Evolutionary conservation across 2,888 invertebrate species (phyloP), one percentile per base, ranked within the genome.

Genomic region (Ypsolopha sequella): DNA sequence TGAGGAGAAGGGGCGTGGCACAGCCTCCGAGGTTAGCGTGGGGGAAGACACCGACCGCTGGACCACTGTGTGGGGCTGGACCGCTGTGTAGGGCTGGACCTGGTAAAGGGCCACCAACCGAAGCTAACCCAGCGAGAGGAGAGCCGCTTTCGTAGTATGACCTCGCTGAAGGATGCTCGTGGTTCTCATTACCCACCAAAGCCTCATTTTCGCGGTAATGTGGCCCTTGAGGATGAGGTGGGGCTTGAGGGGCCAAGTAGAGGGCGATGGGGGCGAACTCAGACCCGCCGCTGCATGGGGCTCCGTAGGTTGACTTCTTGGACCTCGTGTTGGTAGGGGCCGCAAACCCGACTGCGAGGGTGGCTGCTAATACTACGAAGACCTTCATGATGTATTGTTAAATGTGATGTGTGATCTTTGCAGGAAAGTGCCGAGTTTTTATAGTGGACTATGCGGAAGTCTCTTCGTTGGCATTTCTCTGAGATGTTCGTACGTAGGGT

Each of bases 1-100:
- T 84, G 54, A 86, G 69, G 41, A 85, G 63, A 8, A 85, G 61
- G 0, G 85, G 85, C 4, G 81, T 68, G 41, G 65, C 71, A 57
- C 80, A 79, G 0, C 76, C 75, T 11, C 74, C 74, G 0, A 64
- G 62, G 45, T 76, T 74, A 0, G 73, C 76, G 45, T 71, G 74
- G 0, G 81, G 80, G 60, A 82, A 84, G 51, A 80, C 65, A 1
- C 80, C 76, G 6, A 69, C 67, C 0, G 74, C 73, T 6, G 73
- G 62, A n/a, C 68, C 66, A 3, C 11, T 7, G 50, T 11, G 3
- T 38, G 50, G n/a, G 24, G 33, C 34, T 6, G 7, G 24, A 41
- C 24, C 50, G 9, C 10, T 24, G n/a, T n/a, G n/a, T n/a, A n/a
- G n/a, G 24, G 24, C 24, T 24, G 24, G 4, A 24, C 2, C 24